Base-by-base conservation (phyloP, 2,888 invertebrate genomes). In the Gisinianus flammeolus region DNA sequence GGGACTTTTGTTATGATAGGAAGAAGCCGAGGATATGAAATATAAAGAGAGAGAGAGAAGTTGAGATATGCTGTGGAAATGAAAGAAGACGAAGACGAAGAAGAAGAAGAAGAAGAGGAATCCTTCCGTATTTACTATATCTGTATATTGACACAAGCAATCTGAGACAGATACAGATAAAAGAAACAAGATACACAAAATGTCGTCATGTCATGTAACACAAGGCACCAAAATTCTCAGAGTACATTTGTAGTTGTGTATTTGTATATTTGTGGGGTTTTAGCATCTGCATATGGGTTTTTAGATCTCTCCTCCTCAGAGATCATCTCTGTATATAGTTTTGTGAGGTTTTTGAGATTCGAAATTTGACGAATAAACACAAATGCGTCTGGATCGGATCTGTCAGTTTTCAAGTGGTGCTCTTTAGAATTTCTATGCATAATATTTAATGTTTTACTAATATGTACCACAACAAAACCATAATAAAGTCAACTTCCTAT, bases 371-470 rank as follows among this genome's bases (percentile, higher is more conserved):
- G 58, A 12, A 62, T 26, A 28, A 28, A 4, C 16, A 33, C 35
- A 35, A 22, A 68, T 28, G 31, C 58, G 22, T 72, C 72, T 72
- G 72, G 72, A 72, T 72, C 72, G 58, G 56, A 72, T 72, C 72
- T 72, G 72, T 72, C 72, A 72, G 31, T 72, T 58, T 58, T 72
- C 31, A 33, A 72, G 72, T 72, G 72, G 70, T 26, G n/a, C 30
- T 56, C 56, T 58, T 12, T 26, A 8, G n/a, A 54, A 54, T n/a
- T 54, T 19, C 58, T 6, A 6, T 24, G 58, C 22, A 24, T n/a
- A 22, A 24, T 58, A 19, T 22, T 19, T 58, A 58, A 58, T 35
- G 35, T 35, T 5, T 35, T 12, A 35, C 35, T 35, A 35, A 35
- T 35, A 35, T 35, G 5, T 35, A 35, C n/a, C n/a, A n/a, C n/a